A percentile compares a stretch with the other conserved stretches of the same genome.
phyloP scores from a whole-genome alignment of 2,113 vertebrate species.

The Charina bottae region DNA sequence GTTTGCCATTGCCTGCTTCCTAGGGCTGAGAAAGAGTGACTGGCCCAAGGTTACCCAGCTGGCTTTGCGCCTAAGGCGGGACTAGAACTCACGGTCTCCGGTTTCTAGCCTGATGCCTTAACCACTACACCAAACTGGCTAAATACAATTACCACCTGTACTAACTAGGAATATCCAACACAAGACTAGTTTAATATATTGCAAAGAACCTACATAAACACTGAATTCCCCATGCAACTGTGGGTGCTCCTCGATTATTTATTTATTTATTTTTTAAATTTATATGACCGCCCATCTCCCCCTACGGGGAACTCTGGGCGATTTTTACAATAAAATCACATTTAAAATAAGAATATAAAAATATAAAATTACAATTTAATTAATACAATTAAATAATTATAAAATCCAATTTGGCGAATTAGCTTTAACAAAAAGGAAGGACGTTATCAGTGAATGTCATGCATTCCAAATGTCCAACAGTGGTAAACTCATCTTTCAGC shows the following conservation, averaged over 20 bases:
- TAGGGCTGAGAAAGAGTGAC: not conserved
- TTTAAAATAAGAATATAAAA: too few relatives aligned
- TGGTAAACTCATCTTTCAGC: not conserved
- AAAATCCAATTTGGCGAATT: too few relatives aligned
- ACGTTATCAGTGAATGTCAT: not conserved
- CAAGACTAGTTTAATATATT: not conserved
- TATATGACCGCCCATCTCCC: too few relatives aligned
- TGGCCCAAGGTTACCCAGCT: not conserved
- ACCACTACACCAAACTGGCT: not conserved
- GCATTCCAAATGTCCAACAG: not conserved
- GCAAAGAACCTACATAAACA: not conserved
- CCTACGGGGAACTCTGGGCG: too few relatives aligned
- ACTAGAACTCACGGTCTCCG: not conserved
- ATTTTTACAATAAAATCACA: too few relatives aligned
- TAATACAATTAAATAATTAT: too few relatives aligned
- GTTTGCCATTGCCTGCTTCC: not conserved
- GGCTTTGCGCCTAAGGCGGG: not conserved
- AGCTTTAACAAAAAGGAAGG: too few relatives aligned
- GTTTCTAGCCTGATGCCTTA: not conserved
- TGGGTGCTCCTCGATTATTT: not conserved
- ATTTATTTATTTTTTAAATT: too few relatives aligned
- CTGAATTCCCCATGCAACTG: not conserved
- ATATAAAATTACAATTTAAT: too few relatives aligned
- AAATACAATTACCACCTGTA: not conserved
- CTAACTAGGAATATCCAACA: not conserved